These are phyloP conservation scores for Tachysurus fulvidraco DNA, from an alignment of 2,113 vertebrate species.

Conservation along the genomic window DNA sequence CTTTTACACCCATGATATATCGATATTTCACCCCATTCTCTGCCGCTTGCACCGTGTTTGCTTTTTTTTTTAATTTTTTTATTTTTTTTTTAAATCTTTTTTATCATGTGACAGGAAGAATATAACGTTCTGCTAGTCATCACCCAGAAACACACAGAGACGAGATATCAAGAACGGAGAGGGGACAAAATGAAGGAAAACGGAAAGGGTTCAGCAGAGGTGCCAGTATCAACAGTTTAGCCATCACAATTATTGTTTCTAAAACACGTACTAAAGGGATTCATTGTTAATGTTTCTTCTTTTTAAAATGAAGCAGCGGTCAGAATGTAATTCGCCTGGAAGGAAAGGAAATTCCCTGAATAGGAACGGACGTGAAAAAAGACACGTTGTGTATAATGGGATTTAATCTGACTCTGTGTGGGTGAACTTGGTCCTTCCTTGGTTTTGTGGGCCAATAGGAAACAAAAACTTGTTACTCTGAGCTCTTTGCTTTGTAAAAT, in stretches of 20 bases:
- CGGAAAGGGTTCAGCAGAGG: not conserved
- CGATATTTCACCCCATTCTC: not conserved
- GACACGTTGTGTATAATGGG: not conserved
- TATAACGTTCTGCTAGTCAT: not conserved
- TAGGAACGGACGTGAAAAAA: not conserved
- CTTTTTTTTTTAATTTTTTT: not conserved
- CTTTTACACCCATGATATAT: not conserved
- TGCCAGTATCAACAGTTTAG: not conserved
- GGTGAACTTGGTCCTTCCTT: not conserved
- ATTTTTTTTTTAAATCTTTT: too few relatives aligned
- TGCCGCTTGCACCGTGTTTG: too few relatives aligned
- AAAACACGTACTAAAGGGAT: not conserved
- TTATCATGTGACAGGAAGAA: not conserved
- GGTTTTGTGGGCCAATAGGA: not conserved
- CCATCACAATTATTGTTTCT: not conserved
- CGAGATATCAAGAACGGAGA: not conserved
- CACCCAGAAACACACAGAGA: not conserved
- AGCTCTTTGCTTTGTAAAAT: too few relatives aligned
- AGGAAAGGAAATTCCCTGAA: not conserved
- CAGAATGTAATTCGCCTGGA: not conserved
- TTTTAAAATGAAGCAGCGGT: not conserved
- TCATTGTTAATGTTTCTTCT: not conserved
- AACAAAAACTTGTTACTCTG: not conserved
- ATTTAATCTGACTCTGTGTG: not conserved
- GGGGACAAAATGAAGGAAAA: not conserved